These are phyloP conservation scores for Lipophrys pholis DNA, from an alignment of 2,113 vertebrate species.

Conservation along the genomic window DNA sequence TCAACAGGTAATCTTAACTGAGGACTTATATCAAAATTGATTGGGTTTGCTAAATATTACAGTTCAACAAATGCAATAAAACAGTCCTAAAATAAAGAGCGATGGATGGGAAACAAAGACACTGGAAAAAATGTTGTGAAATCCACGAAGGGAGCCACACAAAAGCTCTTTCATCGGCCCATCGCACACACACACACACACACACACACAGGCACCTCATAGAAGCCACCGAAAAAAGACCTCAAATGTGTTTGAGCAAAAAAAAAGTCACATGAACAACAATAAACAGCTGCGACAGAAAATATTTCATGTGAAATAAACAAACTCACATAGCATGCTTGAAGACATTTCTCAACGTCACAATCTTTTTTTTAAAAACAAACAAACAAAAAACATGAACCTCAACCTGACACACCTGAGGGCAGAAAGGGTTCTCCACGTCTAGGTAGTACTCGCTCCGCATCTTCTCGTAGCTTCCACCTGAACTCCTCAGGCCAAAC, in stretches of 20 bases:
- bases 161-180: slow-evolving; percentile 61
- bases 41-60: neutral
- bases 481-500: slow-evolving; percentile 83
- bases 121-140: slow-evolving; percentile 22
- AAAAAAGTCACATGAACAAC: neutral
- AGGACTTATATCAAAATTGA: slow-evolving; percentile 5
- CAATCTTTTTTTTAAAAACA: no score
- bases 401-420: slow-evolving; percentile 67
- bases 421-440: slow-evolving; percentile 76
- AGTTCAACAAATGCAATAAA: slow-evolving; percentile 4
- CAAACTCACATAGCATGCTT: neutral
- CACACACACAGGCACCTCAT: slow-evolving; percentile 7
- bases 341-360: neutral
- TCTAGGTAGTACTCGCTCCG: slow-evolving; percentile 78
- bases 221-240: slow-evolving; percentile 1
- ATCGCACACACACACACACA: neutral
- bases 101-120: neutral
- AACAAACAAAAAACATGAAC: neutral
- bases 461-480: slow-evolving; percentile 84
- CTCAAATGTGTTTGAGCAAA: neutral
- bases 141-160: slow-evolving; percentile 22
- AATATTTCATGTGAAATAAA: neutral
- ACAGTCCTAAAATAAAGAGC: neutral
- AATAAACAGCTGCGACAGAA: neutral
- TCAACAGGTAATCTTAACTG: neutral